Percentiles rank a stretch among this genome's conserved stretches.
Evolutionary conservation across 2,797 vertebrate species (phyloP).

Genomic region (Epinephelus coioides): DNA sequence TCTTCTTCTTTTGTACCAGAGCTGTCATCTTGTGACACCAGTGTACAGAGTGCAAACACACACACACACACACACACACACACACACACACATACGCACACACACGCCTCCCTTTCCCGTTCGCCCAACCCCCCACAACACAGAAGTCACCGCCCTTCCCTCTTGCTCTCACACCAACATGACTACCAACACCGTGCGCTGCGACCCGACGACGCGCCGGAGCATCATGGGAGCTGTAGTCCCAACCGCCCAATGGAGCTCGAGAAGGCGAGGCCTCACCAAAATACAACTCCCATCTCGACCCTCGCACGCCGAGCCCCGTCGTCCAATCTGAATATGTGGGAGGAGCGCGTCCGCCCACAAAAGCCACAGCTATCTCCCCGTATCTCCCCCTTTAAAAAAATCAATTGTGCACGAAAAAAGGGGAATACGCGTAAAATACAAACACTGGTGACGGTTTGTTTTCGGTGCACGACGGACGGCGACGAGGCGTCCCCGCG

Average conservation of each 20-base stretch:
- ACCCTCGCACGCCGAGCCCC: constrained; percentile 80
- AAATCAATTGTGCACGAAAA: constrained; percentile 81
- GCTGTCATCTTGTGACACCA: constrained; percentile 42
- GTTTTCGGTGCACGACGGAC: constrained; percentile 65
- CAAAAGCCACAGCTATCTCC: constrained; percentile 85
- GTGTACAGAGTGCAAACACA: constrained; percentile 36
- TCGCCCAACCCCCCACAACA: constrained; percentile 86
- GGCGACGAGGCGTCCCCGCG: constrained; percentile 65
- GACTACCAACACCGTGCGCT: constrained; percentile 61
- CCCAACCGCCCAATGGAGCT: not conserved
- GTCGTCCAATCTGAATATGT: constrained; percentile 88
- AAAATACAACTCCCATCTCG: constrained; percentile 89
- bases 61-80: not conserved
- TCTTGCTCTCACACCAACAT: constrained; percentile 84
- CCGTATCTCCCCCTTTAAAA: constrained; percentile 71
- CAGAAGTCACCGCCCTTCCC: constrained; percentile 82
- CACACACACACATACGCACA: constrained; percentile 11
- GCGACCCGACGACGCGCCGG: not conserved
- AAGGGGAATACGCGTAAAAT: constrained; percentile 71
- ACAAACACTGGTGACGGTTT: constrained; percentile 60
- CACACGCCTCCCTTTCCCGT: constrained; percentile 80
- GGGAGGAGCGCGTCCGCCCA: constrained; percentile 89
- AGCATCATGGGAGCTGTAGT: constrained; percentile 83
- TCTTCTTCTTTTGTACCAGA: not conserved
- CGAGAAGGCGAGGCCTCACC: constrained; percentile 75